Percentiles rank a stretch among this genome's conserved stretches.
Conservation (phyloP, 2,113 vertebrate species). For the Anoplopoma fimbria region DNA sequence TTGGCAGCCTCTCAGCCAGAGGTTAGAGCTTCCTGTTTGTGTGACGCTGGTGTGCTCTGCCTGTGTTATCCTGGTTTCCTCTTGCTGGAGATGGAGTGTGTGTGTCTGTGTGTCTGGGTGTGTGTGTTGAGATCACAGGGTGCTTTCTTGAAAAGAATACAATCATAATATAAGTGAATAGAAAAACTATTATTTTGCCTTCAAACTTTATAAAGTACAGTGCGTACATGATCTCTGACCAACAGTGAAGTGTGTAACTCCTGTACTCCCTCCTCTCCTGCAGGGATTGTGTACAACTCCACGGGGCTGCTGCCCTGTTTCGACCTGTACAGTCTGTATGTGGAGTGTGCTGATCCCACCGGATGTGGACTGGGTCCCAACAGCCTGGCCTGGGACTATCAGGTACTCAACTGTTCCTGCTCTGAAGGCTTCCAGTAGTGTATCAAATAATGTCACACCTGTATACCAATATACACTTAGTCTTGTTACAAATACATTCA, state of each 20-base stretch:
- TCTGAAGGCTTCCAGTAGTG: too few relatives aligned
- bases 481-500: too few relatives aligned
- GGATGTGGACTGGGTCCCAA: slow-evolving; percentile 88
- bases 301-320: slow-evolving; percentile 82
- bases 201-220: neutral
- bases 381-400: slow-evolving; percentile 94
- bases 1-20: too few relatives aligned
- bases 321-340: slow-evolving; percentile 86
- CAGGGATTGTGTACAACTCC: slow-evolving; percentile 93
- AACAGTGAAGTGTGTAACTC: neutral
- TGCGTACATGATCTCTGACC: neutral
- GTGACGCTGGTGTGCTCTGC: too few relatives aligned
- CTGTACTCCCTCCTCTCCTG: neutral
- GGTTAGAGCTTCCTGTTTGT: too few relatives aligned
- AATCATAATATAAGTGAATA: neutral
- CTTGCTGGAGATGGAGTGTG: too few relatives aligned
- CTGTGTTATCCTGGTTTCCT: too few relatives aligned
- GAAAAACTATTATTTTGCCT: neutral
- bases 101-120: too few relatives aligned
- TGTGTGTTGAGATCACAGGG: neutral
- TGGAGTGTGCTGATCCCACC: slow-evolving; percentile 91
- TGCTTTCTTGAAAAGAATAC: neutral
- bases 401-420: too few relatives aligned
- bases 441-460: neutral
- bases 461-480: too few relatives aligned